These are phyloP conservation scores for Ectropis grisescens DNA, from an alignment of 1,140 invertebrate genomes.

Conservation along the genomic window DNA sequence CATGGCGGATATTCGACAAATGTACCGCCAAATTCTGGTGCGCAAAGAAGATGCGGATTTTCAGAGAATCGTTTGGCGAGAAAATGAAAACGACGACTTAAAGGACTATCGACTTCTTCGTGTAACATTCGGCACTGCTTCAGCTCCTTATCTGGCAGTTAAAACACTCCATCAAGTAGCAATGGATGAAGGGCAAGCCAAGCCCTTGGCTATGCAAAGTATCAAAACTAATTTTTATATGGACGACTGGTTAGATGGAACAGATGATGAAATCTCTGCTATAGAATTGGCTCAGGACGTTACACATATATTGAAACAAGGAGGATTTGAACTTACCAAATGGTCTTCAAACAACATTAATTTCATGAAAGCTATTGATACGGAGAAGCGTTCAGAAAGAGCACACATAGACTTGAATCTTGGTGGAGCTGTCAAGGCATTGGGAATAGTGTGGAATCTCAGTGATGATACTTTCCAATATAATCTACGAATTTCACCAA, in stretches of 20 bases:
- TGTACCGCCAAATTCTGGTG: slow-evolving; percentile 16
- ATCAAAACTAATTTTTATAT: slow-evolving; percentile 51
- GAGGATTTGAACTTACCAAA: slow-evolving; percentile 23
- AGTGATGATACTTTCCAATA: not conserved
- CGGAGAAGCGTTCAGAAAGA: not conserved
- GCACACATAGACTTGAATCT: not conserved
- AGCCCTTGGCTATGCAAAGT: slow-evolving; percentile 23
- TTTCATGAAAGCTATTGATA: slow-evolving; percentile 8
- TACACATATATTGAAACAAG: slow-evolving; percentile 7
- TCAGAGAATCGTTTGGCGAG: slow-evolving; percentile 42
- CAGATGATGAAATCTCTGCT: slow-evolving; percentile 17
- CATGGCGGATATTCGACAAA: slow-evolving; percentile 15
- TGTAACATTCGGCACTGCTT: slow-evolving; percentile 37
- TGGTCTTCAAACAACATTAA: slow-evolving; percentile 14
- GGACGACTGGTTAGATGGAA: slow-evolving; percentile 55
- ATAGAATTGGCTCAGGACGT: slow-evolving; percentile 20
- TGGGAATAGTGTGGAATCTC: not conserved
- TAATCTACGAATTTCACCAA: not conserved
- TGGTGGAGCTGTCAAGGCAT: not conserved
- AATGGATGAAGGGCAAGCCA: slow-evolving; percentile 16
- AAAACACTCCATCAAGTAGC: slow-evolving; percentile 21
- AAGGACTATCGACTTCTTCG: slow-evolving; percentile 25
- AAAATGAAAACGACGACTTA: slow-evolving; percentile 8
- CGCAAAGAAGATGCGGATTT: slow-evolving; percentile 28
- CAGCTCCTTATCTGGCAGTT: slow-evolving; percentile 29